Evolutionary conservation across 2,888 invertebrate species (phyloP), one percentile per base, ranked within the genome.

Genomic region (Choreutis nemorana): DNA sequence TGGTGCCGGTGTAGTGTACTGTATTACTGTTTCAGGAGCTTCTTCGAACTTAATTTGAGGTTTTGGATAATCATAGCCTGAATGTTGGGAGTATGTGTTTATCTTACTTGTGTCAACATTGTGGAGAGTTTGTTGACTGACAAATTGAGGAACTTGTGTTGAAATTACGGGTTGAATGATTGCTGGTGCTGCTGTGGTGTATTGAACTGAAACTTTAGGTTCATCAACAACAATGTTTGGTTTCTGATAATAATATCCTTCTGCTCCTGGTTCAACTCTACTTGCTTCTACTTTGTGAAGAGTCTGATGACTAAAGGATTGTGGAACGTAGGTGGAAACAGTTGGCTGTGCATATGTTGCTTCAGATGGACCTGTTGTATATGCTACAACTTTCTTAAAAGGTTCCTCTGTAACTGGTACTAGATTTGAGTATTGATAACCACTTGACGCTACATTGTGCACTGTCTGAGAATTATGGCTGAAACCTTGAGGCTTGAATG

Each of bases 381-480:
- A 78, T 18, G 77, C 75, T 11, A 70, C 58, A 2, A 66, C 23
- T 44, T 67, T 75, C 36, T 61, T 72, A 28, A 77, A 67, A 11
- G 73, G 73, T 31, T 59, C 59, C 44, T 77, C 77, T 29, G 55
- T 50, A 2, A 70, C 58, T 11, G 75, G 71, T 2, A 45, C 49
- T 14, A 57, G 55, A 2, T 58, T 59, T 4, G 68, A 56, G 28
- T 72, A 71, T 30, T 65, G 59, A 23, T 55, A 65, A 13, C 64
- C 60, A 10, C 41, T 52, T 2, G 64, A 52, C 32, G 55, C 59
- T 6, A 59, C 42, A 26, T 62, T 59, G 27, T 75, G 70, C 2
- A 65, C 36, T 5, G 61, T 68, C 48, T 72, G 64, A 35, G 71
- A 65, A 27, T 50, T 62, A 31, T 67, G 60, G 26, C 54, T 52